Evolutionary conservation across 2,113 vertebrate genomes (phyloP), one percentile per base, ranked within the genome.

Genomic region (Phalacrocorax carbo): DNA sequence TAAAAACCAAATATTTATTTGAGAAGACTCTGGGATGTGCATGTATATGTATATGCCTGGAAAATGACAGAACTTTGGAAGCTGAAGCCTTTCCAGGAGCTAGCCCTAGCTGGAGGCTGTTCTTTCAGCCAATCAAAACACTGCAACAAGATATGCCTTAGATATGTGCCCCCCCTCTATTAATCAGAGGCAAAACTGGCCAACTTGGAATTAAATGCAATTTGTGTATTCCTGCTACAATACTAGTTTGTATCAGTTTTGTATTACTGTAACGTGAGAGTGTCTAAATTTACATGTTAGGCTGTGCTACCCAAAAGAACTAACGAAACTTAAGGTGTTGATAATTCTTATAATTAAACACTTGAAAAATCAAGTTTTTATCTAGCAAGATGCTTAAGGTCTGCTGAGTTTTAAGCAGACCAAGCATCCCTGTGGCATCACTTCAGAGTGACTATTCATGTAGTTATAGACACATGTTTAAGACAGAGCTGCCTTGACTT

Each of bases 401-500:
- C 40, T 69, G 49, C 54, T 86, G 68, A 64, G 60, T 86, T 90
- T 52, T 58, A 48, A 70, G 87, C 54, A 69, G 64, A 27, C 3
- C 0, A 15, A 49, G 27, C 11, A 49, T 89, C 73, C 49, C 70
- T 10, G 58, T 93, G 85, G 82, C 61, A 72, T 58, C 80, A 11
- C 65, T 92, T 27, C 52, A 17, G 72, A 49, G 22, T 26, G 40
- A 32, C 57, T 52, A 1, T 71, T 82, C 3, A 5, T 70, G 66
- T 52, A 44, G 83, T 93, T 78, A 73, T 32, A 87, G 89, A n/a
- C 77, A 93, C 70, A 81, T 94, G 81, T 17, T 86, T 80, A 51
- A 82, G 46, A n/a, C 69, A 92, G 70, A 82, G 49, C 58, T 88
- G 82, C 54, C 16, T 15, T 57, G 49, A 40, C 8, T 16, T 7